phyloP scores from a whole-genome alignment of 2,888 invertebrate genomes.

The Patella caerulea region DNA sequence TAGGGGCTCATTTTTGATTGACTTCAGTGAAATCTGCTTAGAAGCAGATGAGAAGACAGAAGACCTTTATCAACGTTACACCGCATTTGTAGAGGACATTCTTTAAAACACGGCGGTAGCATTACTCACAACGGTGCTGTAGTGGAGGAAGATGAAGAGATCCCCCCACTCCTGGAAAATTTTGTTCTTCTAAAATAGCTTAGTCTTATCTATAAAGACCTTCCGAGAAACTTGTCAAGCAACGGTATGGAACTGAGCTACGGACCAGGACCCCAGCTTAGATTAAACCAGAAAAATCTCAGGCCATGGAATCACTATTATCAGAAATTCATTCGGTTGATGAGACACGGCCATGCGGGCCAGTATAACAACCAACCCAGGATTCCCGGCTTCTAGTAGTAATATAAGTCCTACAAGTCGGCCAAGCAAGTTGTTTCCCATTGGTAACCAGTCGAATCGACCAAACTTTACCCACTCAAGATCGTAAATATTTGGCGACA shows the following conservation, averaged over 20 bases:
- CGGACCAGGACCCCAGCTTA: slow-evolving; percentile 25
- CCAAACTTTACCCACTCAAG: too few species aligned
- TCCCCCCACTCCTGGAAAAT: slow-evolving; percentile 29
- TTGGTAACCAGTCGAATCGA: too few species aligned
- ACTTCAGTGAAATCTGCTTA: slow-evolving; percentile 31
- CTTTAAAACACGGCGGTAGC: slow-evolving; percentile 27
- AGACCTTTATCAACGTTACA: slow-evolving; percentile 37
- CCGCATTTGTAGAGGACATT: slow-evolving; percentile 40
- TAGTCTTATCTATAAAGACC: slow-evolving; percentile 21
- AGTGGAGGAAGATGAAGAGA: slow-evolving; percentile 26
- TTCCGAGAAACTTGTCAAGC: slow-evolving; percentile 29
- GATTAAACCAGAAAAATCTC: slow-evolving; percentile 32
- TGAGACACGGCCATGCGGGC: not conserved
- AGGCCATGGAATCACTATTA: slow-evolving; percentile 25
- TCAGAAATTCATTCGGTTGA: not conserved
- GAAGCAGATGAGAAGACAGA: slow-evolving; percentile 40
- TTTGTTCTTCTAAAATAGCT: slow-evolving; percentile 25
- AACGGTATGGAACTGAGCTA: slow-evolving; percentile 31
- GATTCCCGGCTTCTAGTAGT: too few species aligned
- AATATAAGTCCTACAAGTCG: too few species aligned
- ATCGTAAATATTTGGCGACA: too few species aligned
- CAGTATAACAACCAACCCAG: too few species aligned
- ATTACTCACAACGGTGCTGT: slow-evolving; percentile 22
- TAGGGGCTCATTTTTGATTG: slow-evolving; percentile 43
- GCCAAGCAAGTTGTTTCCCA: too few species aligned